Evolutionary conservation across 1,140 invertebrate species (phyloP).

Genomic region (Drosophila mayri): DNA sequence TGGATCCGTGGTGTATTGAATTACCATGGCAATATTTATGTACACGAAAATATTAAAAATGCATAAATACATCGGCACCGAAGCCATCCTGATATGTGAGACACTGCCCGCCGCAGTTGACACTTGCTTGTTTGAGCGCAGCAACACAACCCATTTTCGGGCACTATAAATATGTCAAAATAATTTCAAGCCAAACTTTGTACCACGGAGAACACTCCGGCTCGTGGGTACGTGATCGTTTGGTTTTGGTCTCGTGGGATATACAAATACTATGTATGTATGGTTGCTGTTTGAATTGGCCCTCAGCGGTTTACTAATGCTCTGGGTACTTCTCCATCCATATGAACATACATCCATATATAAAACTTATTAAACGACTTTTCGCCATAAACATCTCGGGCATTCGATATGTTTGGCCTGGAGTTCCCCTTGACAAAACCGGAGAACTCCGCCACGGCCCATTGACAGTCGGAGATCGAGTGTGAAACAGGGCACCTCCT

Average conservation of each 20-base stretch:
- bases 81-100: slow-evolving; percentile 63
- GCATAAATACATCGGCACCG: slow-evolving; percentile 72
- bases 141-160: slow-evolving; percentile 47
- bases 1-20: slow-evolving; percentile 36
- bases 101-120: slow-evolving; percentile 42
- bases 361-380: slow-evolving; percentile 61
- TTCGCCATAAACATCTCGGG: slow-evolving; percentile 51
- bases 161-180: slow-evolving; percentile 77
- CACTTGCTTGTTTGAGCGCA: slow-evolving; percentile 54
- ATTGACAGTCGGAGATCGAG: slow-evolving; percentile 67
- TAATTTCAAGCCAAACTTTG: slow-evolving; percentile 57
- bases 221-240: slow-evolving; percentile 27
- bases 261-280: slow-evolving; percentile 45
- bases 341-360: slow-evolving; percentile 1
- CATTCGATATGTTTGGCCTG: slow-evolving; percentile 48
- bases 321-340: neutral
- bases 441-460: slow-evolving; percentile 42
- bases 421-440: slow-evolving; percentile 5
- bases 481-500: slow-evolving; percentile 71
- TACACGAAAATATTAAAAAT: slow-evolving; percentile 74
- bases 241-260: slow-evolving; percentile 63
- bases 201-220: neutral
- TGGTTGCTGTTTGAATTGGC: slow-evolving; percentile 41
- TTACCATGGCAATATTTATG: slow-evolving; percentile 55
- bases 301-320: slow-evolving; percentile 44